Evolutionary conservation across 2,888 invertebrate genomes (phyloP).

Genomic region (Dorcus parallelipipedus): DNA sequence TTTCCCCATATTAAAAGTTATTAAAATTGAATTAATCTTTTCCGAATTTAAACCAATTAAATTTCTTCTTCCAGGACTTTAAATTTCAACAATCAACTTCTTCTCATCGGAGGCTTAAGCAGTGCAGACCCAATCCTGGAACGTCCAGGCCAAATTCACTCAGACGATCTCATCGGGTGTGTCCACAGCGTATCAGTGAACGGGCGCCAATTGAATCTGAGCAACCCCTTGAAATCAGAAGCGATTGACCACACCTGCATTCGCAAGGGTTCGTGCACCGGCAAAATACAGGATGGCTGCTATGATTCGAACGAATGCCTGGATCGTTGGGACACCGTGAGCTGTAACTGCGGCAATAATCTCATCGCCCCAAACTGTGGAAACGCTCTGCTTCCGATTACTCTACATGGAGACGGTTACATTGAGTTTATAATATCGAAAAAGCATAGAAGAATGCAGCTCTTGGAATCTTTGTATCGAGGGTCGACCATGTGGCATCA

Average conservation of each 20-base stretch:
- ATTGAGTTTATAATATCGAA: conserved; percentile 78
- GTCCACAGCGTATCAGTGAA: conserved; percentile 88
- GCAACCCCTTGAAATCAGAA: conserved; percentile 68
- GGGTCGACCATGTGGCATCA: conserved; percentile 69
- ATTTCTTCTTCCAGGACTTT: conserved; percentile 66
- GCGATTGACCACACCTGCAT: conserved; percentile 76
- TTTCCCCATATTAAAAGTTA: no score
- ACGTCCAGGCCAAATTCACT: conserved; percentile 84
- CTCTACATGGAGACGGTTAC: conserved; percentile 73
- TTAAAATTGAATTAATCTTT: no score
- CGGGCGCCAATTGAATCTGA: conserved; percentile 77
- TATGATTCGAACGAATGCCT: conserved; percentile 68
- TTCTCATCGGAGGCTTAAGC: conserved; percentile 81
- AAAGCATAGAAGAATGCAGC: conserved; percentile 81
- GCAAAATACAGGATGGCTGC: conserved; percentile 55
- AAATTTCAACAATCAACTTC: conserved; percentile 85
- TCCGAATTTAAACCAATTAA: not conserved
- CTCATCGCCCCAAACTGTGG: conserved; percentile 78
- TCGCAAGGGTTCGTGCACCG: conserved; percentile 64
- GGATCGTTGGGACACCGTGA: conserved; percentile 78
- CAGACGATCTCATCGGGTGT: conserved; percentile 93
- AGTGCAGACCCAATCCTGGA: conserved; percentile 84
- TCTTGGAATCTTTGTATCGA: conserved; percentile 74
- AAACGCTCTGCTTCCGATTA: conserved; percentile 73
- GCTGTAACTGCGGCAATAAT: conserved; percentile 67